phyloP scores from a whole-genome alignment of 2,888 invertebrate genomes.

The Polymixis flavicincta region DNA sequence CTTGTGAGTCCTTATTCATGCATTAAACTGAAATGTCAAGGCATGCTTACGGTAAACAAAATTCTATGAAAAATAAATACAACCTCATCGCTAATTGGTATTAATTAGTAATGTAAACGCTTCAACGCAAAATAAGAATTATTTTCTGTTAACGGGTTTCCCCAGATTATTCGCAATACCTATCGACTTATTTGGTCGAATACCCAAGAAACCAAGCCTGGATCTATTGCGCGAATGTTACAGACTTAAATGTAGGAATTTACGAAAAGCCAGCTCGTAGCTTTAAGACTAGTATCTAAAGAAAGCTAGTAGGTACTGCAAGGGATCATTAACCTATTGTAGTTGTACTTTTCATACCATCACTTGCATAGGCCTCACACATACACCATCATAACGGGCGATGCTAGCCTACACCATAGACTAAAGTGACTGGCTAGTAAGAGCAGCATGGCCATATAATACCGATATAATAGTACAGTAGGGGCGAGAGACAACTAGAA shows the following conservation, averaged over 20 bases:
- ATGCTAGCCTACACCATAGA: not conserved
- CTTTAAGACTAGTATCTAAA: not conserved
- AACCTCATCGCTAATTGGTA: not conserved
- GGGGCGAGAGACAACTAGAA: not conserved
- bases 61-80: not conserved
- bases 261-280: not conserved
- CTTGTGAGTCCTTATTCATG: too few species aligned
- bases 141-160: too few species aligned
- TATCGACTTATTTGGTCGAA: not conserved
- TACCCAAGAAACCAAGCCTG: not conserved
- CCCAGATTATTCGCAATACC: not conserved
- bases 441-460: not conserved
- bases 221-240: not conserved
- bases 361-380: not conserved
- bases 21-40: not conserved
- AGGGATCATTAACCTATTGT: constrained; percentile 3
- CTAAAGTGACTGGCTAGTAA: not conserved
- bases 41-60: not conserved
- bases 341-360: not conserved
- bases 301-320: not conserved
- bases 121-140: not conserved
- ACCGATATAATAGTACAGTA: not conserved
- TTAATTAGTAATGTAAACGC: not conserved
- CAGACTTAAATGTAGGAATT: not conserved
- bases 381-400: not conserved